Conservation (phyloP, 2,797 vertebrate genomes). For the Xerus rutilus region DNA sequence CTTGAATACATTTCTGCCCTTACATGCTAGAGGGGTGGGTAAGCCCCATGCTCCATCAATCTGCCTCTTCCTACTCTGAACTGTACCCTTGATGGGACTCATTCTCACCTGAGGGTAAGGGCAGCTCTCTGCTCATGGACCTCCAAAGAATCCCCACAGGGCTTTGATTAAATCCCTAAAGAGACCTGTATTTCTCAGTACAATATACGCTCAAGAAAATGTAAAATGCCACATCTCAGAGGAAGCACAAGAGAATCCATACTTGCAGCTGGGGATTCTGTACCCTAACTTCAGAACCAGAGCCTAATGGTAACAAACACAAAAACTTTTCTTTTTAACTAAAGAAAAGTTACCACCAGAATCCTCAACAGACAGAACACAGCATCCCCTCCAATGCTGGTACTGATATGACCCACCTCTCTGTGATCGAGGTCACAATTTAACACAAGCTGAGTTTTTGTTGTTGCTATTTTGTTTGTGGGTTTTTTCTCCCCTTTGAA, state of each 20-base stretch:
- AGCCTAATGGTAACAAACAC: background rate
- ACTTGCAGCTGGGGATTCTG: background rate
- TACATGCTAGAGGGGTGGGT: background rate
- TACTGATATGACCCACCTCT: background rate
- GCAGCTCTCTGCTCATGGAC: background rate
- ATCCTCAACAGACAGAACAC: background rate
- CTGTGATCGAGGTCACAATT: constrained; percentile 41
- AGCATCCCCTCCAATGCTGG: background rate
- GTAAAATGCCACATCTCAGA: background rate
- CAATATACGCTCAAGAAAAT: background rate
- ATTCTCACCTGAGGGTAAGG: background rate
- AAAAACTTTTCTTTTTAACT: background rate
- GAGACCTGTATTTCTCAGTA: background rate
- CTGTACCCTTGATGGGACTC: background rate
- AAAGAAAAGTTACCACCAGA: background rate
- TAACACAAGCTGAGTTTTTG: background rate
- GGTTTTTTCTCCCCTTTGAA: background rate
- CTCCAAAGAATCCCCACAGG: background rate
- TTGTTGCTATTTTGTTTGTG: too few relatives aligned
- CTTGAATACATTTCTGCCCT: background rate
- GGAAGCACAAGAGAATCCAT: background rate
- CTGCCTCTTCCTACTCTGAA: background rate
- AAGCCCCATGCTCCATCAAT: background rate
- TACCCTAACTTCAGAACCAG: background rate
- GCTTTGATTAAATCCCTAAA: background rate